phyloP scores from a whole-genome alignment of 1,140 invertebrate species.

The Lineus longissimus region DNA sequence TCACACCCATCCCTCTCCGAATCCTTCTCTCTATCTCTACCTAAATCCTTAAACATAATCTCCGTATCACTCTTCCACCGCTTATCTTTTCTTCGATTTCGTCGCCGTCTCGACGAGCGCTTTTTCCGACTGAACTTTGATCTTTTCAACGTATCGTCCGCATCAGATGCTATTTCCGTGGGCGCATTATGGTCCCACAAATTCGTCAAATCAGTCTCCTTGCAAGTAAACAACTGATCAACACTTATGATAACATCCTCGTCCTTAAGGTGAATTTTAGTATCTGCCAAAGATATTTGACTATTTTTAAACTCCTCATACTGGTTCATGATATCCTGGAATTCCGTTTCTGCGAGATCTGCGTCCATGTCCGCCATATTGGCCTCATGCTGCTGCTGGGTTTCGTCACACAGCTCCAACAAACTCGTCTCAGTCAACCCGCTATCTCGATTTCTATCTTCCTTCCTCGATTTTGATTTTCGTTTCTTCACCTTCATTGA shows the following conservation, averaged over 20 bases:
- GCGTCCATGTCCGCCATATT: too few relatives aligned
- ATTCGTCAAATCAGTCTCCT: slow-evolving; percentile 4
- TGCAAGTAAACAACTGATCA: neutral
- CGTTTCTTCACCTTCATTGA: neutral
- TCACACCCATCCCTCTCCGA: neutral
- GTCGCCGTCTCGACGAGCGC: neutral
- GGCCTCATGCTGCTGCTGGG: neutral
- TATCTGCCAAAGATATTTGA: neutral
- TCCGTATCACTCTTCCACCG: slow-evolving; percentile 6
- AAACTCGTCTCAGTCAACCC: neutral
- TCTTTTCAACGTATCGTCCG: neutral
- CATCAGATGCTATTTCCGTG: neutral
- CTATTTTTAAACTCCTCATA: slow-evolving; percentile 2
- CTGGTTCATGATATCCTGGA: neutral
- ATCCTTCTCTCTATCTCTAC: neutral
- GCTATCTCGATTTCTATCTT: neutral
- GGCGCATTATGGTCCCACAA: neutral
- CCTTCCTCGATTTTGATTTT: neutral
- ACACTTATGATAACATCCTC: neutral
- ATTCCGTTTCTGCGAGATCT: neutral
- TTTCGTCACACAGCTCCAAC: slow-evolving; percentile 3
- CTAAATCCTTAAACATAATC: neutral
- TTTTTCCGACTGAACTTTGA: neutral
- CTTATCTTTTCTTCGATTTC: slow-evolving; percentile 5
- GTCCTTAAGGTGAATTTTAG: neutral